Conservation (phyloP, 2,888 invertebrate genomes). For the Copidosoma aretas region DNA sequence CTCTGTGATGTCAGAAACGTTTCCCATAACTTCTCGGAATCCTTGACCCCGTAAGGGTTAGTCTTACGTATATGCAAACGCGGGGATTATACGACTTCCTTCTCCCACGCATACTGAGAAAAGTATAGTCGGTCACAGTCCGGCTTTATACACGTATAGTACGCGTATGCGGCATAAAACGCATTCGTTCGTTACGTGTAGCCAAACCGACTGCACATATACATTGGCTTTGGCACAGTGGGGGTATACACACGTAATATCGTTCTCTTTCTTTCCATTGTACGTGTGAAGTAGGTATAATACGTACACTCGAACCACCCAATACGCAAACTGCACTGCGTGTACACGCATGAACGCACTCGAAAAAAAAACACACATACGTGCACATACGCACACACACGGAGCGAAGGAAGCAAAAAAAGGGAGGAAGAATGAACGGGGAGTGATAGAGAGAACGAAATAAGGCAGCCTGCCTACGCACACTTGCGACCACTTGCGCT, state of each 20-base stretch:
- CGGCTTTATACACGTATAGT: not conserved
- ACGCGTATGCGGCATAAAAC: not conserved
- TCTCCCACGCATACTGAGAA: conserved; percentile 15
- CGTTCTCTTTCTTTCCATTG: not conserved
- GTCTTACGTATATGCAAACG: not conserved
- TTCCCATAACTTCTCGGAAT: too few relatives aligned
- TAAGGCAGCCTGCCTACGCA: not conserved
- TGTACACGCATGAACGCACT: not conserved
- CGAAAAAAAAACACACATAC: not conserved
- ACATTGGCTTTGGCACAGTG: not conserved
- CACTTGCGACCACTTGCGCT: not conserved
- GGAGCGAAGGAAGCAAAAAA: conserved; percentile 38
- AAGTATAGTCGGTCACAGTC: not conserved
- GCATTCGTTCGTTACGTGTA: conserved; percentile 9
- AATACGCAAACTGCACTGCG: not conserved
- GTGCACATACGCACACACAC: not conserved
- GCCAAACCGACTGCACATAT: not conserved
- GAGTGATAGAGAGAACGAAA: conserved; percentile 21
- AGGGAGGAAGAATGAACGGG: conserved; percentile 18
- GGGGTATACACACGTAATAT: not conserved
- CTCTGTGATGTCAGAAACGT: too few relatives aligned
- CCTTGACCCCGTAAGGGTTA: not conserved
- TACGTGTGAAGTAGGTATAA: too few relatives aligned
- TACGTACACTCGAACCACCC: too few relatives aligned
- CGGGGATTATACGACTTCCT: conserved; percentile 25